Percentiles rank a stretch among this genome's conserved stretches.
phyloP scores from a whole-genome alignment of 2,797 vertebrate genomes.

The Sebastes trivittatus region DNA sequence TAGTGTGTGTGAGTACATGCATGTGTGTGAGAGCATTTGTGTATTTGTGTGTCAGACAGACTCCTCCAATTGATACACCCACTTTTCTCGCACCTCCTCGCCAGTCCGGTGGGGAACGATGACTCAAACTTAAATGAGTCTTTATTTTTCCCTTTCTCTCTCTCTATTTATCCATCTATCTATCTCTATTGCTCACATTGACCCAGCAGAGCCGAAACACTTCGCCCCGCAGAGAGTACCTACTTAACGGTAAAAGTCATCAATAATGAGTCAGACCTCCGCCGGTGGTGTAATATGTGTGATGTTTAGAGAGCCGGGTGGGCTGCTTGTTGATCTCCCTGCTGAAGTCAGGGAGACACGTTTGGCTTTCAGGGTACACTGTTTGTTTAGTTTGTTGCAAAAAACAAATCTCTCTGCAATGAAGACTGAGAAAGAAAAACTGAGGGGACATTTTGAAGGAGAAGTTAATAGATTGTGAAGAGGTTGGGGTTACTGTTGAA shows the following conservation, averaged over 20 bases:
- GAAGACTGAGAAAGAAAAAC: background rate
- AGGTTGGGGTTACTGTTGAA: background rate
- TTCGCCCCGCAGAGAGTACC: constrained; percentile 42
- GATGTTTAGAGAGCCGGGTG: constrained; percentile 16
- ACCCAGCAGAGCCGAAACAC: constrained; percentile 16
- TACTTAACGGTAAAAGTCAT: constrained; percentile 58
- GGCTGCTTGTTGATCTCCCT: constrained; percentile 32
- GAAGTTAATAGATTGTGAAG: background rate
- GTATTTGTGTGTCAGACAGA: constrained; percentile 59
- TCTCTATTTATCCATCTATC: background rate
- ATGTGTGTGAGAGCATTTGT: background rate
- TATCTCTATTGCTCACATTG: background rate
- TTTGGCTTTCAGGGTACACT: constrained; percentile 1
- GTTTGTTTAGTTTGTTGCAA: background rate
- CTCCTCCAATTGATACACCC: constrained; percentile 66
- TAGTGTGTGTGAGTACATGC: background rate
- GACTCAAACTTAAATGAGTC: constrained; percentile 68
- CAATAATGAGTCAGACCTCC: constrained; percentile 62
- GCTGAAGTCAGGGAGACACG: background rate
- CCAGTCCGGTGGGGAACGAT: constrained; percentile 53
- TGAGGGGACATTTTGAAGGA: background rate
- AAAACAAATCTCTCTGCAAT: background rate
- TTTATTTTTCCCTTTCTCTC: constrained; percentile 25
- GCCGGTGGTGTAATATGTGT: constrained; percentile 2
- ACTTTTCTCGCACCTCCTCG: constrained; percentile 72